Conservation (phyloP, 2,888 invertebrate species). For the Campaea margaritaria region DNA sequence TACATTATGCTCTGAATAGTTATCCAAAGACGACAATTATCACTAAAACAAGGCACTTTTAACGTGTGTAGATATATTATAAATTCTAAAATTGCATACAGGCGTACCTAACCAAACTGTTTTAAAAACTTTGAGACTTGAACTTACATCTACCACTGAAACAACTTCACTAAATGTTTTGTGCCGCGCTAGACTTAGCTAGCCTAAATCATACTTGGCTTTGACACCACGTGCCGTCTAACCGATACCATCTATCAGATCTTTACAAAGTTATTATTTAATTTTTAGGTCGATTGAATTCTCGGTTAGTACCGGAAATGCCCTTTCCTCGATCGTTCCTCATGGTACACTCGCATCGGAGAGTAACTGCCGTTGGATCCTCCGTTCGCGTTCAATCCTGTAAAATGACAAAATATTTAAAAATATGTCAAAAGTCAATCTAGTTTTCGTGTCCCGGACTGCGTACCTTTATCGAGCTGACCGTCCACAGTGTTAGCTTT, state of each 20-base stretch:
- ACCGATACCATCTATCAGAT: too few relatives aligned
- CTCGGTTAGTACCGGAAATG: constrained; percentile 91
- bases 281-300: too few relatives aligned
- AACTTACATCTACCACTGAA: constrained; percentile 17
- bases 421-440: not conserved
- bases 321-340: constrained; percentile 91
- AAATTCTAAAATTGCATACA: constrained; percentile 16
- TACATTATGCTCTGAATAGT: constrained; percentile 5
- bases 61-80: constrained; percentile 15
- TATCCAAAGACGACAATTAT: constrained; percentile 3
- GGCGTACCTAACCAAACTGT: constrained; percentile 18
- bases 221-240: too few relatives aligned
- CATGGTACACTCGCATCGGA: constrained; percentile 92
- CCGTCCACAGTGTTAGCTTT: constrained; percentile 82
- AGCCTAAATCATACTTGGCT: not conserved
- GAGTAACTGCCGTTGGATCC: constrained; percentile 89
- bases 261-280: too few relatives aligned
- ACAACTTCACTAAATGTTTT: not conserved
- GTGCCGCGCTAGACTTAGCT: not conserved
- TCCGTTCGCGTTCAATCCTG: constrained; percentile 87
- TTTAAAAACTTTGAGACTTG: constrained; percentile 25
- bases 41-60: constrained; percentile 29
- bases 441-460: not conserved
- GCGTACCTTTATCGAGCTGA: constrained; percentile 76
- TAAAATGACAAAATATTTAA: constrained; percentile 12